Evolutionary conservation across 2,888 invertebrate genomes (phyloP), one percentile per base, ranked within the genome.

Genomic region (Halocaridina rubra): DNA sequence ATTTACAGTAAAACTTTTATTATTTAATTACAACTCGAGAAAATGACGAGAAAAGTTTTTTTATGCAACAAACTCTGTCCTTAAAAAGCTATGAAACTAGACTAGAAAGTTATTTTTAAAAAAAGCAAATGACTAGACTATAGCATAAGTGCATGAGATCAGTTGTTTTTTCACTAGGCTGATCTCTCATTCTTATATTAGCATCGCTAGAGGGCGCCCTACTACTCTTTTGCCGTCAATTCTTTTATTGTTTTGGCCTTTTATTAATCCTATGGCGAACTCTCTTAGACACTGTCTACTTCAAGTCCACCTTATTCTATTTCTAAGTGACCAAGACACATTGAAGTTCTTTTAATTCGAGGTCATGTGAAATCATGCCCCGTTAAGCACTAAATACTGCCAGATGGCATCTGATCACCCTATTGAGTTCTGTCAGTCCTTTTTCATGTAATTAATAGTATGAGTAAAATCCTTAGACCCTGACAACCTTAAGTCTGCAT

Each of bases 61-160:
- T 16, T 53, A 16, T 19, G 53, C 53, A 53, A 53, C 53, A 53
- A 53, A 53, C 16, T 19, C 53, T 69, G 30, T 57, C 57, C 75
- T 57, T 76, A 76, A 29, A 76, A 32, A 29, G 10, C 76, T 32
- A 77, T 22, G n/a, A 77, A 13, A 19, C 76, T 77, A 77, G 29
- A 53, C 76, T 77, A 77, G 61, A 19, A 30, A 16, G 76, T 61
- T 77, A 77, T 61, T 32, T 77, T n/a, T n/a, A n/a, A n/a, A 77
- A 77, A 77, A 76, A 77, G 76, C 76, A 61, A 33, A 27, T 61
- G 8, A 30, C 76, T 77, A 59, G 59, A 10, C 59, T 27, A 30
- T 32, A 77, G 61, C 32, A n/a, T 30, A 61, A 57, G 61, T n/a
- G 32, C 19, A 24, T 24, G 61, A 59, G 61, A 61, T 33, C 19